Evolutionary conservation across 2,113 vertebrate genomes (phyloP).

Genomic region (Furnarius figulus): DNA sequence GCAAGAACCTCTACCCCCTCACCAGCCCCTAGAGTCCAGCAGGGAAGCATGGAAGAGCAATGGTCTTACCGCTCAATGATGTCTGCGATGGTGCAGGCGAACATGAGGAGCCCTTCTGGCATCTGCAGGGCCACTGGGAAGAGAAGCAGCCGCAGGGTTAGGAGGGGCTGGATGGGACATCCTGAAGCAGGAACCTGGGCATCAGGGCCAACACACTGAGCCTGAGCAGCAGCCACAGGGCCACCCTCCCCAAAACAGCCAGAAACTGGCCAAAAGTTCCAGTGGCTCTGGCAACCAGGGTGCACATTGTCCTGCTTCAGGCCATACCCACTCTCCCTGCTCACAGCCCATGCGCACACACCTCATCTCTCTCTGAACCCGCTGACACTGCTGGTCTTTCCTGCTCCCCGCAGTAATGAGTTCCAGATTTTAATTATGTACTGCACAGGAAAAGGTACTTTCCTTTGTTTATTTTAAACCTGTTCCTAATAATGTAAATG

Average conservation of each 20-base stretch:
- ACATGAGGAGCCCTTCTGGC: constrained; percentile 97
- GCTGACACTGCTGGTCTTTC: background rate
- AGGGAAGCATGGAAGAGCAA: background rate
- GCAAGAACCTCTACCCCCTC: background rate
- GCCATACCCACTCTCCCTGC: background rate
- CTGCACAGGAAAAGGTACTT: constrained; percentile 31
- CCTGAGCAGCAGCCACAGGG: background rate
- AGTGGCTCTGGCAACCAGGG: background rate
- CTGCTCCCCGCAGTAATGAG: background rate
- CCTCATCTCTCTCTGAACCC: constrained; percentile 1
- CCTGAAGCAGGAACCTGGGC: background rate
- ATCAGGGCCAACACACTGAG: background rate
- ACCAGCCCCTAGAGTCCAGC: fast-evolving
- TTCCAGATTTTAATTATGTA: constrained; percentile 56
- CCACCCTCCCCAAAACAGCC: background rate
- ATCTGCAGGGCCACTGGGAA: constrained; percentile 94
- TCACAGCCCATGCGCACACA: background rate
- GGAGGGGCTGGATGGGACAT: background rate
- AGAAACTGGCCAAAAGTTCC: background rate
- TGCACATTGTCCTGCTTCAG: background rate
- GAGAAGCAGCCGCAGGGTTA: background rate
- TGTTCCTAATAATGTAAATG: constrained; percentile 24
- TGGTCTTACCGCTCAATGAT: constrained; percentile 89
- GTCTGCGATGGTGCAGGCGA: constrained; percentile 92
- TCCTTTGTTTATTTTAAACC: constrained; percentile 60